Evolutionary conservation across 2,888 invertebrate species (phyloP).

Genomic region (Nephrotoma flavescens): DNA sequence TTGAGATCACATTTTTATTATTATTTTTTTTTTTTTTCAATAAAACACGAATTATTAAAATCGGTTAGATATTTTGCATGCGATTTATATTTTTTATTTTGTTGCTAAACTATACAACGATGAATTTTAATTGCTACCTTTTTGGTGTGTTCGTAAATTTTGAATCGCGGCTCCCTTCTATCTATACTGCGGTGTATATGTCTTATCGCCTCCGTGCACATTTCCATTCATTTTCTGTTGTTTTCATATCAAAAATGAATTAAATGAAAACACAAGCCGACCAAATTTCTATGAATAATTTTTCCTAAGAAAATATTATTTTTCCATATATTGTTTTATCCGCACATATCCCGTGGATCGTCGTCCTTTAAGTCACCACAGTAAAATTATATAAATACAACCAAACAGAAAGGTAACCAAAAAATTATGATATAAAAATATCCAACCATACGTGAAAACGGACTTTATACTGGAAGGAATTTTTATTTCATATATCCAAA

Average conservation of each 20-base stretch:
- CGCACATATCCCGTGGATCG: not conserved
- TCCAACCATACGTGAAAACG: not conserved
- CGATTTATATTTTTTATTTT: not conserved
- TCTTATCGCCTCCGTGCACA: not conserved
- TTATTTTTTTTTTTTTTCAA: not conserved
- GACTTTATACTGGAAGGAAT: not conserved
- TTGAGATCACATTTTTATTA: not conserved
- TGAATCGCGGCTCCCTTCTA: not conserved
- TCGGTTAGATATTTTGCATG: not conserved
- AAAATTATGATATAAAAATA: not conserved
- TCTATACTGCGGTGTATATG: too few species aligned
- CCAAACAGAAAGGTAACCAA: not conserved
- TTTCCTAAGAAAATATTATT: not conserved
- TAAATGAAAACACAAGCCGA: not conserved
- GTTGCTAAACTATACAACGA: not conserved
- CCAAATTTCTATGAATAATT: not conserved
- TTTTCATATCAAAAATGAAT: not conserved
- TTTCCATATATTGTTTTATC: not conserved
- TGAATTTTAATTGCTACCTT: not conserved
- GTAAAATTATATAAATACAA: not conserved
- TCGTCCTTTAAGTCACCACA: not conserved
- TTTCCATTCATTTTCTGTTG: not conserved
- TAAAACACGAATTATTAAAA: not conserved
- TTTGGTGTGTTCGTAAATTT: not conserved
- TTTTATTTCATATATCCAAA: not conserved